These are phyloP conservation scores for Eutrigla gurnardus DNA, from an alignment of 2,797 vertebrate genomes.

Conservation along the genomic window DNA sequence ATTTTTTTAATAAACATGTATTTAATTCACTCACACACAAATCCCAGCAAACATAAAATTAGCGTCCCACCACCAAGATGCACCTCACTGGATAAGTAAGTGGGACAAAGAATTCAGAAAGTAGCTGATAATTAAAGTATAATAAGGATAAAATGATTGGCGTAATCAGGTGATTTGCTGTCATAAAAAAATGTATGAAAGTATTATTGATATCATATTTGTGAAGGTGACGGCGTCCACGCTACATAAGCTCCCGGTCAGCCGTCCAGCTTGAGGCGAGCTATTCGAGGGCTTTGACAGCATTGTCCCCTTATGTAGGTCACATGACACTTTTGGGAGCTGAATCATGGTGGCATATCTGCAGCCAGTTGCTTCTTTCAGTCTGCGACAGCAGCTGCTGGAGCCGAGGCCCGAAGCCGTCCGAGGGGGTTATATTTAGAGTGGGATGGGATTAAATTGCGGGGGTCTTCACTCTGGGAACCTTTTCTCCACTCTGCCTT, in stretches of 20 bases:
- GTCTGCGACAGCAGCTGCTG: constrained; percentile 92
- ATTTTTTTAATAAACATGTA: too few relatives aligned
- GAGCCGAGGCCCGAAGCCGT: constrained; percentile 69
- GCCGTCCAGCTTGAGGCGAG: background rate
- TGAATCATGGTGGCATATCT: constrained; percentile 69
- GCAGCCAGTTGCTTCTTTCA: constrained; percentile 94
- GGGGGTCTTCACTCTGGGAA: constrained; percentile 86
- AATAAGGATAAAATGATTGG: too few relatives aligned
- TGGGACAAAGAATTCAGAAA: too few relatives aligned
- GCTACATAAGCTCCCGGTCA: constrained; percentile 35
- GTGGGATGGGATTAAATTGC: constrained; percentile 91
- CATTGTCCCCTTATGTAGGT: constrained; percentile 57
- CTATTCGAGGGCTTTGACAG: constrained; percentile 65
- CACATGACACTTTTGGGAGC: constrained; percentile 64
- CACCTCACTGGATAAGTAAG: too few relatives aligned
- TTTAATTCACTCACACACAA: too few relatives aligned
- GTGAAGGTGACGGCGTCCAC: constrained; percentile 5
- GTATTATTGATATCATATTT: background rate
- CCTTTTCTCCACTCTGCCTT: constrained; percentile 90
- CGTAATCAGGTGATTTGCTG: background rate
- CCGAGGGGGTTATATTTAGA: constrained; percentile 92
- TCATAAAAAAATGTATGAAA: background rate
- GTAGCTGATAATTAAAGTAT: too few relatives aligned
- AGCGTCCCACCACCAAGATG: too few relatives aligned
- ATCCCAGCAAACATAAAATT: too few relatives aligned